Evolutionary conservation across 2,888 invertebrate genomes (phyloP), one percentile per base, ranked within the genome.

Genomic region (Aspidiotus rigidus): DNA sequence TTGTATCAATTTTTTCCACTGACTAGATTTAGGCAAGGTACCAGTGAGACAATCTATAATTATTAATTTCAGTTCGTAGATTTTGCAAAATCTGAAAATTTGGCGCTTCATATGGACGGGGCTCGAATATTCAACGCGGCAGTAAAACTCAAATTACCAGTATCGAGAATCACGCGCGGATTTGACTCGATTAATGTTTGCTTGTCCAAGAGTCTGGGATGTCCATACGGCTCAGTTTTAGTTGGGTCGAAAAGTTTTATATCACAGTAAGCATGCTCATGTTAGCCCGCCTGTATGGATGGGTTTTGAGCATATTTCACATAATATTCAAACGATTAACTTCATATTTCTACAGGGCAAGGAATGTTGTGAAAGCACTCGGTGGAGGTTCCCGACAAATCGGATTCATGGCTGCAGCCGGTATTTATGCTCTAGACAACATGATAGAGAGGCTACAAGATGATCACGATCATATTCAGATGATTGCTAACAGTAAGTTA

Each of bases 321-420:
- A 1, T 1, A 28, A 28, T 28, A 28, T 28, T 5, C 5, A 28
- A 28, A 28, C 28, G 28, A 28, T 28, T 28, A 3, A 28, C 28
- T 28, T 28, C 5, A 28, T 28, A 28, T 16, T 64, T 72, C 74
- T 75, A 0, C 74, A 92, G 92, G 75, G 93, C 93, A 0, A 83
- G 86, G 10, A 84, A 92, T 67, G 75, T 86, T 55, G 84, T 95
- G 69, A 96, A 97, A 80, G 89, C 86, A 61, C 78, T 98, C 57
- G 97, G 98, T 28, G 97, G 97, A 42, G 95, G 90, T 1, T 91
- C 94, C 93, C 83, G 97, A 69, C 97, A 98, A 80, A 85, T 83
- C 55, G 98, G 98, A 7, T 82, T 96, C 61, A 76, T 98, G 64
- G 96, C 95, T 0, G 95, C 95, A 0, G 90, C 94, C 1, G 94